Percentiles rank a stretch among this genome's conserved stretches.
Evolutionary conservation across 2,797 vertebrate species (phyloP).

Genomic region (Monodelphis domestica): DNA sequence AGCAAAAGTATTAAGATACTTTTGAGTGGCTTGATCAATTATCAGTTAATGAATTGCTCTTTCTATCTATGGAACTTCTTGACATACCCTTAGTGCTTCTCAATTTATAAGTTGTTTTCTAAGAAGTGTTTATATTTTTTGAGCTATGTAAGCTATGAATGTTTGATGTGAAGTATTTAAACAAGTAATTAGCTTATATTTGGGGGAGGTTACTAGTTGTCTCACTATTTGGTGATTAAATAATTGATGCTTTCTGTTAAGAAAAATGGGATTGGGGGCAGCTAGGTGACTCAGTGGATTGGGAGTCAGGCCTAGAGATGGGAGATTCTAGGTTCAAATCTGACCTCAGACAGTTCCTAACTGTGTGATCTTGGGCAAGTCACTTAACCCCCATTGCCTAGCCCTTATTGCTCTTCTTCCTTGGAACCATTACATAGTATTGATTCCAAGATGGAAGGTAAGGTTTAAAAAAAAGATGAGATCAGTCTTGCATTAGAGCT

Average conservation of each 20-base stretch:
- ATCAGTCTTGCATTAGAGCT: neutral
- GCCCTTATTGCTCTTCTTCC: too few species aligned
- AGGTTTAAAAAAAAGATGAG: too few species aligned
- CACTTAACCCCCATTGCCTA: too few species aligned
- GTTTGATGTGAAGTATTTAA: neutral
- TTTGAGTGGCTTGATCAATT: neutral
- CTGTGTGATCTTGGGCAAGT: too few species aligned
- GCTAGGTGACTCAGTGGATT: too few species aligned
- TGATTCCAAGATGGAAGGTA: too few species aligned
- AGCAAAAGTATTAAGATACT: neutral
- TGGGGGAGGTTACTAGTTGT: neutral
- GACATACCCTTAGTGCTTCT: neutral
- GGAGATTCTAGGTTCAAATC: too few species aligned
- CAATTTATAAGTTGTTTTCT: neutral
- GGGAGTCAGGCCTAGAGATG: too few species aligned
- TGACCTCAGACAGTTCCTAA: too few species aligned
- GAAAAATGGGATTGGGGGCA: neutral
- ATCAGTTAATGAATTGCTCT: neutral
- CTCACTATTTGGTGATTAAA: neutral
- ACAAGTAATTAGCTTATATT: neutral
- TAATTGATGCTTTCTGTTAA: neutral
- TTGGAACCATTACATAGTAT: too few species aligned
- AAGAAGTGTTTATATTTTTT: neutral
- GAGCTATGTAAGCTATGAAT: neutral
- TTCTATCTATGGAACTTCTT: neutral